Evolutionary conservation across 2,888 invertebrate genomes (phyloP).

Genomic region (Microdon myrmicae): DNA sequence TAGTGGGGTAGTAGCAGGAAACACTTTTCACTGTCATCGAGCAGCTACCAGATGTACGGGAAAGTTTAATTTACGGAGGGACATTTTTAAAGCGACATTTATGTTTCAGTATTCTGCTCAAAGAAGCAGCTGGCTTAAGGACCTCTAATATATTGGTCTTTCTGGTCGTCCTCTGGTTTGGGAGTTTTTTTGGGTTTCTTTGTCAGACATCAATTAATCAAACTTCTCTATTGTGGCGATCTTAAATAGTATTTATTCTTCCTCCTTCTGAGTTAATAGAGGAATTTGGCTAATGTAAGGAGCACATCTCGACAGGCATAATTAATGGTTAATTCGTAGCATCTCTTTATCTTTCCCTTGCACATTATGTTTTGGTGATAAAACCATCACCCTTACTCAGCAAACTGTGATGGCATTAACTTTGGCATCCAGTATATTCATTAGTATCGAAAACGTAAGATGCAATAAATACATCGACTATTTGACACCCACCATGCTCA

Average conservation of each 20-base stretch:
- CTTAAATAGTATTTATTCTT: too few relatives aligned
- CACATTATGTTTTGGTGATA: too few relatives aligned
- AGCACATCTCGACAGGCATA: constrained; percentile 4
- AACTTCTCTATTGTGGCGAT: constrained; percentile 11
- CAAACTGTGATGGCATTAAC: too few relatives aligned
- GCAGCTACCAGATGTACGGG: constrained; percentile 16
- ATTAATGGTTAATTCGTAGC: too few relatives aligned
- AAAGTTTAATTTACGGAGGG: constrained; percentile 39
- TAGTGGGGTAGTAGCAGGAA: constrained; percentile 10
- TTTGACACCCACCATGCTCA: too few relatives aligned
- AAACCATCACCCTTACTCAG: too few relatives aligned
- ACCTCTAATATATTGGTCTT: too few relatives aligned
- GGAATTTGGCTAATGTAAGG: constrained; percentile 24
- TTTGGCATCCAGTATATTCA: too few relatives aligned
- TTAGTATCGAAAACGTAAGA: too few relatives aligned
- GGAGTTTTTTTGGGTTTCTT: constrained; percentile 41
- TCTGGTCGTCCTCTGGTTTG: too few relatives aligned
- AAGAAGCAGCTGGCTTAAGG: constrained; percentile 6
- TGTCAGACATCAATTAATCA: constrained; percentile 46
- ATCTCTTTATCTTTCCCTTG: too few relatives aligned
- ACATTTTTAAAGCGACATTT: constrained; percentile 46
- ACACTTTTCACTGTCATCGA: constrained; percentile 45
- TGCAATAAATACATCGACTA: too few relatives aligned
- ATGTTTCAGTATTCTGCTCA: constrained; percentile 38
- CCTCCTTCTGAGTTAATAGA: constrained; percentile 5